A percentile compares a stretch with the other conserved stretches of the same genome.
These are phyloP conservation scores for Pocillopora meandrina DNA, from an alignment of 92 coral and sea anemone genomes.

Conservation along the genomic window DNA sequence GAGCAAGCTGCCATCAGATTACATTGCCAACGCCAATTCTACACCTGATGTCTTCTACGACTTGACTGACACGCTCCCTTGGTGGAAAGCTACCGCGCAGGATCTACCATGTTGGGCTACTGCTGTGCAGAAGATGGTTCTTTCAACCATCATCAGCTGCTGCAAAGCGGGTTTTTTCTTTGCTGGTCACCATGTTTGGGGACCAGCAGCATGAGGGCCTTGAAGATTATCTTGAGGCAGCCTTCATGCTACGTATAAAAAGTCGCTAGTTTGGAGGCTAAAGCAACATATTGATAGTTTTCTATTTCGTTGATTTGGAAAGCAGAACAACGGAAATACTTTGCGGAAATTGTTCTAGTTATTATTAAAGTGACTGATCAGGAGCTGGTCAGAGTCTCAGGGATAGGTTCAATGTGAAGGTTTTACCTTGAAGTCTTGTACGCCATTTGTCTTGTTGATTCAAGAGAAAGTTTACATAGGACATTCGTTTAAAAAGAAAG, in stretches of 20 bases:
- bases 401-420: conserved; percentile 18
- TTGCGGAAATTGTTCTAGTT: conserved; percentile 10
- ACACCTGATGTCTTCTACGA: too few species aligned
- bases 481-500: conserved; percentile 21
- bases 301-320: conserved; percentile 38
- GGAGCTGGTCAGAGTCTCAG: not conserved
- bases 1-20: too few species aligned
- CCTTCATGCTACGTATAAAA: conserved; percentile 43
- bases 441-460: conserved; percentile 18
- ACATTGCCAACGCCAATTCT: too few species aligned
- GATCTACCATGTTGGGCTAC: too few species aligned
- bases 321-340: conserved; percentile 10
- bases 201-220: conserved; percentile 47
- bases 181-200: conserved; percentile 47
- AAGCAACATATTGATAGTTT: conserved; percentile 25
- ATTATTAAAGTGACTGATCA: conserved; percentile 28
- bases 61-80: too few species aligned
- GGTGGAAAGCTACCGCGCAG: too few species aligned
- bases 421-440: not conserved
- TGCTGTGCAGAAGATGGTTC: conserved; percentile 38
- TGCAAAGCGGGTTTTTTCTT: conserved; percentile 33
- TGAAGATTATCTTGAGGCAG: conserved; percentile 48
- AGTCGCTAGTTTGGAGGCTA: conserved; percentile 32
- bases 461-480: conserved; percentile 15
- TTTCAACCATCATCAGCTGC: conserved; percentile 47